phyloP scores from a whole-genome alignment of 2,113 vertebrate species.

The Centropus bengalensis region DNA sequence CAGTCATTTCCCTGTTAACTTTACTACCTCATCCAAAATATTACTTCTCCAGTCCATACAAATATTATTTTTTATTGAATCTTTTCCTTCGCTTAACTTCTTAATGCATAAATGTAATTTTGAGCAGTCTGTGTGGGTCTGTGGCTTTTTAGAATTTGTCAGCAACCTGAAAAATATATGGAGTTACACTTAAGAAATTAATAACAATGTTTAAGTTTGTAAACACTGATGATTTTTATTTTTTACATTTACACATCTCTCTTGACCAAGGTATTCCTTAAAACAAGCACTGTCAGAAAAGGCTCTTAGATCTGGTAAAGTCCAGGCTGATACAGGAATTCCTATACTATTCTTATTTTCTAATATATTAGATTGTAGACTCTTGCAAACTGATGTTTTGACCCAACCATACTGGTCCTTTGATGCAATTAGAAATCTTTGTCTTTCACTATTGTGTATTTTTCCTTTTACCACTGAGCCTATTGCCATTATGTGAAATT shows the following conservation, averaged over 20 bases:
- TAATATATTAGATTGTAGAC: not conserved
- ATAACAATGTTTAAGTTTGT: not conserved
- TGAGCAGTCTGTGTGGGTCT: not conserved
- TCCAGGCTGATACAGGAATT: not conserved
- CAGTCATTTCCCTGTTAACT: not conserved
- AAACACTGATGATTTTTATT: not conserved
- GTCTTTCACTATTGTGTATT: not conserved
- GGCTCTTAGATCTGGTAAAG: rapidly evolving
- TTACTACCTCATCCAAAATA: not conserved
- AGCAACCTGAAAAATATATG: not conserved
- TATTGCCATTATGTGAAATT: not conserved
- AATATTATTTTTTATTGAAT: not conserved
- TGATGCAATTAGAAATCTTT: not conserved
- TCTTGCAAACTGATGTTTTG: not conserved
- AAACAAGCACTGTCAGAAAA: not conserved
- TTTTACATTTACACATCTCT: not conserved
- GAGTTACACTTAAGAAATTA: not conserved
- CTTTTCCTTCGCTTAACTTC: not conserved
- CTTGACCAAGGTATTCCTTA: not conserved
- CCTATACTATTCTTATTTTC: not conserved
- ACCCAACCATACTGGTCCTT: too few relatives aligned
- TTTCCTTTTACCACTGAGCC: not conserved
- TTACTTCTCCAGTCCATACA: not conserved
- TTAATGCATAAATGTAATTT: not conserved
- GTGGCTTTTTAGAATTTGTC: not conserved